Evolutionary conservation across 2,797 vertebrate species (phyloP), one percentile per base, ranked within the genome.

Genomic region (Periparus ater): DNA sequence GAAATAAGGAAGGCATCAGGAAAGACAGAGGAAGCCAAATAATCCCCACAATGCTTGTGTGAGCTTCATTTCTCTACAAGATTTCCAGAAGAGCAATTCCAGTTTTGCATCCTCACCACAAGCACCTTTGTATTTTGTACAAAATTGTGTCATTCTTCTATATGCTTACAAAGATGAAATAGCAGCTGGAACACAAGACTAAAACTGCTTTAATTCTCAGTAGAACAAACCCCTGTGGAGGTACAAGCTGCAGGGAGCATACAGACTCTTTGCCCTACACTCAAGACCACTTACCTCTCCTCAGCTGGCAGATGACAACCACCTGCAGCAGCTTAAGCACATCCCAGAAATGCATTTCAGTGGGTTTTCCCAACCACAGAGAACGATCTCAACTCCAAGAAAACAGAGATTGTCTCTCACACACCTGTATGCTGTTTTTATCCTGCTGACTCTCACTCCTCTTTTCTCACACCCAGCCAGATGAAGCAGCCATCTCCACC

Each of bases 361-460:
- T 9, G 22, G 9, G 17, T 42, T 54, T 30, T 21, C 23, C 38
- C 23, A 42, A 12, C 11, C n/a, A 22, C 25, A 53, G 48, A 51
- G 6, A 2, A 32, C 0, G 0, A 10, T 3, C 23, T 50, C 27
- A 58, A 4, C 7, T 45, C 26, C 45, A 44, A 48, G n/a, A n/a
- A 42, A 11, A 10, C 25, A 61, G 25, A 63, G 6, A 10, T 29
- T 8, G 13, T 11, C 36, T 42, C 48, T 54, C 42, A 13, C 32
- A 16, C 30, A 20, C 4, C 38, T 48, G 17, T 0, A 0, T 16
- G 12, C 18, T 63, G 60, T 54, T n/a, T 44, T 62, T 2, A 36
- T 44, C 51, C 44, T 22, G 11, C 26, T 30, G 27, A 3, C 13
- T 66, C 9, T 74, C 5, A 0, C 30, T 66, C 44, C 27, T 71